Evolutionary conservation across 2,797 vertebrate species (phyloP).

Genomic region (Lacerta viridis): DNA sequence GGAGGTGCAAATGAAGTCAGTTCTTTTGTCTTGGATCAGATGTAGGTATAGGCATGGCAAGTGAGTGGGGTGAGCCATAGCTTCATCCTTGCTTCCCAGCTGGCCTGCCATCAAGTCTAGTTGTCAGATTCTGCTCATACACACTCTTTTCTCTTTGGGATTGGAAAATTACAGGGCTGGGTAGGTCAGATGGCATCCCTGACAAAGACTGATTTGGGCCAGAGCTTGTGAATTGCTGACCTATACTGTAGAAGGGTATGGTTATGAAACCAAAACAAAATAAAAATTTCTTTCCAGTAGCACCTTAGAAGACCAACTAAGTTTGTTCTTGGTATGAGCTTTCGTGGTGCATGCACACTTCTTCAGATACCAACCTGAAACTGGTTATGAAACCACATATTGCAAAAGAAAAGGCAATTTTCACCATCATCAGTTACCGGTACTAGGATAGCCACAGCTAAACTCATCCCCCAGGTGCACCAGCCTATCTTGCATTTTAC

Average conservation of each 20-base stretch:
- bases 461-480: neutral
- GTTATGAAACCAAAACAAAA: too few relatives aligned
- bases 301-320: too few relatives aligned
- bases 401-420: neutral
- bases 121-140: neutral
- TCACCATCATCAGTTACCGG: neutral
- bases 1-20: neutral
- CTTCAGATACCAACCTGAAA: too few relatives aligned
- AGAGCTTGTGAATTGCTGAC: neutral
- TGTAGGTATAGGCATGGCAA: neutral
- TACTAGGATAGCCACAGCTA: neutral
- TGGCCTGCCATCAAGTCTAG: neutral
- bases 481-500: neutral
- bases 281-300: too few relatives aligned
- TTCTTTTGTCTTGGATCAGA: neutral
- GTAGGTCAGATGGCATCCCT: too few relatives aligned
- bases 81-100: neutral
- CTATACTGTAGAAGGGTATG: too few relatives aligned
- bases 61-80: neutral
- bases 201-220: neutral
- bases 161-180: too few relatives aligned
- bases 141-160: neutral
- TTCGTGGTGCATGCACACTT: too few relatives aligned
- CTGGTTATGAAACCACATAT: too few relatives aligned
- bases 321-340: too few relatives aligned